These are phyloP conservation scores for Opisthocomus hoazin DNA, from an alignment of 2,113 vertebrate genomes.

Conservation along the genomic window DNA sequence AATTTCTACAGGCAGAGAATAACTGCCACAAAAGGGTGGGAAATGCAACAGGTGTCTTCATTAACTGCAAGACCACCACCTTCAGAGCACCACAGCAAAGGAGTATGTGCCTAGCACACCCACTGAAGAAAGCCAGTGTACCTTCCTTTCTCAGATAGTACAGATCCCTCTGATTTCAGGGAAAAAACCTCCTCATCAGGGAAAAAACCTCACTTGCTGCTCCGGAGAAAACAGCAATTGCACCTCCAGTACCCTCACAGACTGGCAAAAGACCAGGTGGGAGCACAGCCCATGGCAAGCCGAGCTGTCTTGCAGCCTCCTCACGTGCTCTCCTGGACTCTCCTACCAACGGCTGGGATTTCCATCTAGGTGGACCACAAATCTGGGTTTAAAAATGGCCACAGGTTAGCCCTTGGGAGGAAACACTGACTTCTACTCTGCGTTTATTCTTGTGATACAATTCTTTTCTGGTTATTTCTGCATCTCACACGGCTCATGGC, in stretches of 20 bases:
- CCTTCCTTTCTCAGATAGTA: neutral
- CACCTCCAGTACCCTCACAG: neutral
- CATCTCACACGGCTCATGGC: neutral
- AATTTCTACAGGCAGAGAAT: neutral
- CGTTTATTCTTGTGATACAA: neutral
- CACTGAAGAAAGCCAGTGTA: neutral
- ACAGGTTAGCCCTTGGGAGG: neutral
- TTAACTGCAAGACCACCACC: neutral
- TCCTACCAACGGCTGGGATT: neutral
- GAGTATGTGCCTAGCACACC: neutral
- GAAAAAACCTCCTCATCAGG: neutral
- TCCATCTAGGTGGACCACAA: neutral
- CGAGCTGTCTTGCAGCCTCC: neutral
- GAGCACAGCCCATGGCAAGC: neutral
- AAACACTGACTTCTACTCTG: neutral
- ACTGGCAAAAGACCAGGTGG: neutral
- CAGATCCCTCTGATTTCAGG: neutral
- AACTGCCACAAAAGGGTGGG: neutral
- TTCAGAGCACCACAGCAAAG: neutral
- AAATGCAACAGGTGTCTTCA: neutral
- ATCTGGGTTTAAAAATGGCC: neutral
- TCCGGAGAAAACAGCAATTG: neutral
- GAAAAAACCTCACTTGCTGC: neutral
- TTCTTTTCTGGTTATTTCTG: neutral
- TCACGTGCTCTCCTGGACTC: rapidly evolving